Evolutionary conservation across 2,888 invertebrate genomes (phyloP), one percentile per base, ranked within the genome.

Genomic region (Cheilosia scutellata): DNA sequence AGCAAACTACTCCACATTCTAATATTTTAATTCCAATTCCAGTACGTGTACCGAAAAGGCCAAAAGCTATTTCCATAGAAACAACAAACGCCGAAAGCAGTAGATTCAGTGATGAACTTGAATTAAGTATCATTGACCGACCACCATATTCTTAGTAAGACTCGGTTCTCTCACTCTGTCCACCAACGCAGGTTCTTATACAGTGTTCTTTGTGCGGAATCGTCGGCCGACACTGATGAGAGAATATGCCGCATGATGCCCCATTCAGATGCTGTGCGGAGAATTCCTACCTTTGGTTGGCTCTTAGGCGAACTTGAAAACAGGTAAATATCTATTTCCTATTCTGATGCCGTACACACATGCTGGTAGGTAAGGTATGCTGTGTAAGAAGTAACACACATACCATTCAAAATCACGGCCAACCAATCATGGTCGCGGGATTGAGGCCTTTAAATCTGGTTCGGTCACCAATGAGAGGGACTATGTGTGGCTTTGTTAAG

Each of bases 401-500:
- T 37, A 47, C 37, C 33, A 51, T 60, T 44, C 49, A 86, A 86
- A 86, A 86, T 86, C 86, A 86, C 86, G 86, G 86, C 86, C 86
- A 86, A 77, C 86, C 86, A 86, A 86, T 86, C 86, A 77, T 25
- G 82, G 86, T 49, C 86, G 82, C 27, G 27, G 72, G 76, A 77
- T 71, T 68, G 72, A 72, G 82, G 82, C 77, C 76, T 86, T 86
- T 40, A 72, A 58, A 86, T 86, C 86, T 86, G 86, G 86, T 86
- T 86, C 86, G 86, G 86, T 86, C 86, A 66, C 86, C 86, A 86
- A 86, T 86, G 86, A 82, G 82, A 77, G 86, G 68, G 57, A 66
- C 71, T 77, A 72, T 71, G 86, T 86, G 82, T 82, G 82, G 86
- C 68, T 77, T 77, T 71, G 77, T 72, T 62, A 20, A 57, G 33